A percentile compares a stretch with the other conserved stretches of the same genome.
Evolutionary conservation across 2,888 invertebrate genomes (phyloP).

Genomic region (Caenorhabditis sulstoni): DNA sequence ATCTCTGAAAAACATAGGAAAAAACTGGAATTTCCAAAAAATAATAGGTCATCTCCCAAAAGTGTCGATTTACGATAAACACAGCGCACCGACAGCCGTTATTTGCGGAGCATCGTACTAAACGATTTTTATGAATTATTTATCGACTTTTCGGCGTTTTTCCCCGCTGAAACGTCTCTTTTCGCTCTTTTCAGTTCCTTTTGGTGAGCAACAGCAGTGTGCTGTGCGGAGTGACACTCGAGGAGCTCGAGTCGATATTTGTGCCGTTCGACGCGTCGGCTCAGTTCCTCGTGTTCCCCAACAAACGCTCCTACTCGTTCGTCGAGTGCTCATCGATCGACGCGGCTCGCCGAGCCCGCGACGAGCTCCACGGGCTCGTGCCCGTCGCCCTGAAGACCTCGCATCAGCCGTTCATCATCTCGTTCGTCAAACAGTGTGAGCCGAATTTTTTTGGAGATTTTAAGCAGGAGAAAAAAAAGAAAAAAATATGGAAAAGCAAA

Average conservation of each 20-base stretch:
- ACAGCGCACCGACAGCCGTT: no score
- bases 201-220: slow-evolving; percentile 74
- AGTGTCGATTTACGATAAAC: no score
- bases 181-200: slow-evolving; percentile 59
- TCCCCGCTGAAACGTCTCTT: no score
- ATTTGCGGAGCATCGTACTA: no score
- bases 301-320: slow-evolving; percentile 72
- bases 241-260: slow-evolving; percentile 71
- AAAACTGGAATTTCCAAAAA: no score
- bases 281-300: slow-evolving; percentile 70
- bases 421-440: slow-evolving; percentile 66
- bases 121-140: no score
- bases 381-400: slow-evolving; percentile 55
- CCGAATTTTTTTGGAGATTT: neutral
- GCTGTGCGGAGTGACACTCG: slow-evolving; percentile 71
- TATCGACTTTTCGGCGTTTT: no score
- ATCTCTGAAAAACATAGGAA: no score
- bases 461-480: neutral
- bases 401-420: slow-evolving; percentile 71
- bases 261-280: slow-evolving; percentile 54
- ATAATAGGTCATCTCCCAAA: no score
- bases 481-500: neutral
- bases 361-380: slow-evolving; percentile 66
- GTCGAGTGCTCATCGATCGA: slow-evolving; percentile 65
- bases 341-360: slow-evolving; percentile 46